Evolutionary conservation across 2,888 invertebrate species (phyloP).

Genomic region (Kuschelorhynchus macadamiae): DNA sequence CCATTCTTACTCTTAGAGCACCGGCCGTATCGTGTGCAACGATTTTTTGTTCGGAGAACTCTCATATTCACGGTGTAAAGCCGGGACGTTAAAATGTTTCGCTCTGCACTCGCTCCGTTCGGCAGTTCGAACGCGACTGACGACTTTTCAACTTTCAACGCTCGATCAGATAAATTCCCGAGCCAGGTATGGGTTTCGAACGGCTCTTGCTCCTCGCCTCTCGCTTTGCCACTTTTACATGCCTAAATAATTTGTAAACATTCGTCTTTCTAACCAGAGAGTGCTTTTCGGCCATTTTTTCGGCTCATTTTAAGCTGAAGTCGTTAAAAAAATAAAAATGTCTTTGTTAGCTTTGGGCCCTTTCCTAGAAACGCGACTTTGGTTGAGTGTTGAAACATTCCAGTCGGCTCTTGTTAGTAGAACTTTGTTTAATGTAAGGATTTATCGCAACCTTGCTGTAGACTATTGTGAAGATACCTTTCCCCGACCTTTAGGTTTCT

Average conservation of each 20-base stretch:
- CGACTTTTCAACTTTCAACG: slow-evolving; percentile 50
- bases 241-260: slow-evolving; percentile 50
- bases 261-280: slow-evolving; percentile 42
- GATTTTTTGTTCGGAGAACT: slow-evolving; percentile 29
- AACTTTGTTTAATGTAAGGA: no score
- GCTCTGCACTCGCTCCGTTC: slow-evolving; percentile 19
- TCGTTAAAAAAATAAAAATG: slow-evolving; percentile 33
- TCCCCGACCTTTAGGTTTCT: no score
- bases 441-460: no score
- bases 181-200: slow-evolving; percentile 47
- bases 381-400: slow-evolving; percentile 10
- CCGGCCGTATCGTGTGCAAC: slow-evolving; percentile 38
- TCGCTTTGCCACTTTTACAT: slow-evolving; percentile 48
- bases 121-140: slow-evolving; percentile 43
- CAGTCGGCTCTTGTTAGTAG: not conserved
- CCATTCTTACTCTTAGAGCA: slow-evolving; percentile 34
- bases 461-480: no score
- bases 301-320: slow-evolving; percentile 15
- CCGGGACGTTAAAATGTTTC: slow-evolving; percentile 19
- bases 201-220: slow-evolving; percentile 41
- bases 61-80: slow-evolving; percentile 35
- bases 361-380: slow-evolving; percentile 17
- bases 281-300: slow-evolving; percentile 38
- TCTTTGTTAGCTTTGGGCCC: slow-evolving; percentile 27
- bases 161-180: slow-evolving; percentile 49